Base-by-base conservation (phyloP, 2,888 invertebrate genomes). In the Rhagium mordax region DNA sequence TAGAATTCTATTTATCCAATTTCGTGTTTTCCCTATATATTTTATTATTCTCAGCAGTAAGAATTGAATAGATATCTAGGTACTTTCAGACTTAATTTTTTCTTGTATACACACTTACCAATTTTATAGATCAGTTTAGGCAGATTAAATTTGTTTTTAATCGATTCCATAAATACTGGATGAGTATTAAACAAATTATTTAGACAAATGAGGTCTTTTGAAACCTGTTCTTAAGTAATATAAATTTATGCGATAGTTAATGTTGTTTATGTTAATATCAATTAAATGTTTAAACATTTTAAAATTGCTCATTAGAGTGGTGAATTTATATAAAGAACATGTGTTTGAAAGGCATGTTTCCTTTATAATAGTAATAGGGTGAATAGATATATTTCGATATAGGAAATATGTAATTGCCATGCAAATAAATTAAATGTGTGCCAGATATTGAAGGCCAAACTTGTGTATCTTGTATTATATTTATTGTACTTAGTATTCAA, bases 361-460 rank as follows among this genome's bases (percentile, higher is more conserved):
- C 48, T 66, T 55, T 62, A 47, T 62, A 72, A 71, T 69, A 71
- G 71, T 49, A 51, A 33, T 76, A 76, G 74, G 47, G 51, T 70
- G 61, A 70, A 57, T 82, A 83, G 80, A 76, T 82, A 79, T 81
- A 83, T 84, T 85, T 84, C 83, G 81, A 83, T 84, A 83, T 84
- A 85, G 83, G 81, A 85, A 85, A 84, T 83, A 84, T 83, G 86
- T 86, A 86, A 86, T 86, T 86, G 86, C 86, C 84, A 85, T 86
- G 86, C 86, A 86, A 86, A 85, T 80, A 78, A 85, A 85, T 79
- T 61, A 21, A 61, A 47, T 78, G 84, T 84, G 85, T 85, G 84
- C 83, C 85, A 83, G 84, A 82, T 84, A 82, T 79, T 79, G 82
- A 82, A 80, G 83, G 83, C 82, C 81, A 84, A 84, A 83, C 66